Base-by-base conservation (phyloP, 2,888 invertebrate genomes). In the Troides helena region DNA sequence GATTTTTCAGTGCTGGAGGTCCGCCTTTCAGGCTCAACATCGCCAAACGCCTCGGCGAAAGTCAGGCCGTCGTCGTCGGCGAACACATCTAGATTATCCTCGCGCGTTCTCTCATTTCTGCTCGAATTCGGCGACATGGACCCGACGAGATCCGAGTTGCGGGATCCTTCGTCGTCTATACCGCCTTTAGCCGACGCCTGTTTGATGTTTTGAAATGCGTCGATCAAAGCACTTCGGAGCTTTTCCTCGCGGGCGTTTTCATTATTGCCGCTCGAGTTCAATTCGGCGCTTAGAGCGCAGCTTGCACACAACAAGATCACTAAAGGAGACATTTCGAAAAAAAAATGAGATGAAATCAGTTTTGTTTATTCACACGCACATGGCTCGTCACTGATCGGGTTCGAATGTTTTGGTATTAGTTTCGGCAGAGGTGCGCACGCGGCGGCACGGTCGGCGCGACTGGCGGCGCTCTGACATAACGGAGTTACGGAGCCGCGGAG, bases 391-490 rank as follows among this genome's bases (percentile, higher is more conserved):
- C 70, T 64, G 59, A 36, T 67, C 63, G 63, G 74, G 70, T 75
- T 71, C 70, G 75, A 72, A 72, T 74, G 75, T 71, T 72, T 72
- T 73, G 74, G 71, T 71, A 72, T 72, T 73, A 74, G 71, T 70
- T 65, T 71, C 66, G 72, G 72, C 74, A 67, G 64, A 78, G 80
- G 83, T 81, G 89, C 88, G 86, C 89, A 81, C 89, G 85, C 89
- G 85, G 82, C 85, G 85, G 78, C 89, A 87, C 86, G 85, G 86
- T 85, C 87, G 81, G 74, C 76, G 78, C 78, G 80, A 85, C 89
- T 90, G 91, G 88, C 87, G 78, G 73, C 76, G 80, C 83, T 79
- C 85, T 92, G 91, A 92, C 91, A 91, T 92, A 91, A 92, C 88
- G 78, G 76, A 80, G 84, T 88, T 87, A 87, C 88, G 86, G 82